These are phyloP conservation scores for Uria lomvia DNA, from an alignment of 2,113 vertebrate species.

Conservation along the genomic window DNA sequence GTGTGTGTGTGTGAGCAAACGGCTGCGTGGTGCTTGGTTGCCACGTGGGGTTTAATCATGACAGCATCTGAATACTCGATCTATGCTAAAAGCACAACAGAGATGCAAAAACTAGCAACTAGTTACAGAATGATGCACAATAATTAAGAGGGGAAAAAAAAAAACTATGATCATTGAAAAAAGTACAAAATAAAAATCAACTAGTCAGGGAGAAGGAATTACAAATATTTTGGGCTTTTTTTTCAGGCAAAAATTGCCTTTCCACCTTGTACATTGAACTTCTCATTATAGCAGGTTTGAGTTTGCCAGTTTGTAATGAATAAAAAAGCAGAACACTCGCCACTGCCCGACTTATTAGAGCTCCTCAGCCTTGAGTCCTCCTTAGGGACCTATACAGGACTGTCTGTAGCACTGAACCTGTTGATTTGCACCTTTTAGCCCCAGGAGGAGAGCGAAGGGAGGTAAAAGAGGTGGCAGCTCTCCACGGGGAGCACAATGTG, in stretches of 20 bases:
- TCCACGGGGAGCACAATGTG: no score
- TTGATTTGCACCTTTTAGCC: not conserved
- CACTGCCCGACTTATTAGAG: not conserved
- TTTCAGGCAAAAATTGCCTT: not conserved
- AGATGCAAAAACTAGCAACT: not conserved
- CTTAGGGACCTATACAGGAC: not conserved
- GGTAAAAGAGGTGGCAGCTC: not conserved
- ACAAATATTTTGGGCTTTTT: not conserved
- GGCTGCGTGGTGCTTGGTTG: not conserved
- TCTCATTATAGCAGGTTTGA: not conserved
- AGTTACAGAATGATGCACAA: not conserved
- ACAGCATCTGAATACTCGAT: not conserved
- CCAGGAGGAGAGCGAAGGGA: not conserved
- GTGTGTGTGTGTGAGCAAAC: no score
- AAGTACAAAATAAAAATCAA: not conserved
- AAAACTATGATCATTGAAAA: accelerated
- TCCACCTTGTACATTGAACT: not conserved
- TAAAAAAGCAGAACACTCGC: not conserved
- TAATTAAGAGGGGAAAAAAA: not conserved
- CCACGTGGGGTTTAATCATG: not conserved
- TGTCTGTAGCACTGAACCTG: not conserved
- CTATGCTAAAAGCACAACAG: not conserved
- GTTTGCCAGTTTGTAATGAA: not conserved
- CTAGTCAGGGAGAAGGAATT: not conserved
- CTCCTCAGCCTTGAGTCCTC: not conserved